Base-by-base conservation (phyloP, 1,140 invertebrate species). In the Asobara japonica region DNA sequence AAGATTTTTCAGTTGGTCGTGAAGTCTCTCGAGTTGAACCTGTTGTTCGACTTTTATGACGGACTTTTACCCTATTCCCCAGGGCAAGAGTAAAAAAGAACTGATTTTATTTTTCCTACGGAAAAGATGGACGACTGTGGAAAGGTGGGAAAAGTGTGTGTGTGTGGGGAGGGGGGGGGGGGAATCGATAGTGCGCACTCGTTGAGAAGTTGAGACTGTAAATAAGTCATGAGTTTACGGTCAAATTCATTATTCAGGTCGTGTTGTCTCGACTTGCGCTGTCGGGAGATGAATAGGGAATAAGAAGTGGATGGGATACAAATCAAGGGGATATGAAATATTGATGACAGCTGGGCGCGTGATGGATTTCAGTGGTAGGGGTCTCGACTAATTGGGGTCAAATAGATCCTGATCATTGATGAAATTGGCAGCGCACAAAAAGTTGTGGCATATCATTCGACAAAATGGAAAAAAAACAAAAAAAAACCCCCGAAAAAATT, bases 241-340 rank as follows among this genome's bases (percentile, higher is more conserved):
- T 51, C 45, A 51, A 51, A 51, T 51, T 51, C 45, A 51, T 51
- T 51, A 51, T 51, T 51, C 45, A 51, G 20, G 20, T 8, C 45
- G 16, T 51, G 45, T 51, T 51, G 18, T 51, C 45, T 51, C 45
- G 45, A 51, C 45, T 51, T 13, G 31, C 11, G 11, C 31, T 36
- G 45, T 51, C 45, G 3, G 8, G 45, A 20, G 45, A 51, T 51
- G 45, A 51, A 51, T 51, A 51, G 18, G 45, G 22, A 51, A 51
- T 51, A 51, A 51, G 45, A 51, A 51, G 16, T 20, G 45, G 22
- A 51, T 51, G 20, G 45, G 45, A 10, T 41, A 41, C 36, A 51
- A 51, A 51, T 51, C 45, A 51, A 51, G 16, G n/a, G 8, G 45
- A 51, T 4, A 10, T 51, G 45, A 51, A 51, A 51, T n/a, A 51